Conservation (phyloP, 1,140 invertebrate species). For the Drosophila ironensis region DNA sequence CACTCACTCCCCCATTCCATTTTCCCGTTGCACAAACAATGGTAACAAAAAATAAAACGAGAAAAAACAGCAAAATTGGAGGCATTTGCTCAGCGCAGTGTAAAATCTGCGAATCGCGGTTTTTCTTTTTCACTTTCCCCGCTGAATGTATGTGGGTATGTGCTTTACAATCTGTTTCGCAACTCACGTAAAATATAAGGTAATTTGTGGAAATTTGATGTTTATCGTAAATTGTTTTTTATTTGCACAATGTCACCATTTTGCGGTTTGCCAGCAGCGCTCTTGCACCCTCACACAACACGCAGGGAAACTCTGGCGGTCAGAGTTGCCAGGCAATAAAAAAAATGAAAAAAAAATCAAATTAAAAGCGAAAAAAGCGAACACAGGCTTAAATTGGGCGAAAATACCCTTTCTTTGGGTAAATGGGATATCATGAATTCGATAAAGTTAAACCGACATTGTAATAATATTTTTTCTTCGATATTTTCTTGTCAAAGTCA, state of each 20-base stretch:
- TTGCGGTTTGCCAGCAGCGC: conserved; percentile 66
- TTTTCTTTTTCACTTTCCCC: conserved; percentile 51
- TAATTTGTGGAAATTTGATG: conserved; percentile 82
- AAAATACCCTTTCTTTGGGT: not conserved
- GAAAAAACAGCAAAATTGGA: too few species aligned
- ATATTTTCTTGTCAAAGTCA: too few species aligned
- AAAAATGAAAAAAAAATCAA: not conserved
- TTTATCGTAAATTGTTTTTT: conserved; percentile 82
- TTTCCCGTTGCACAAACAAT: conserved; percentile 71
- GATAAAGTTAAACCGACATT: too few species aligned
- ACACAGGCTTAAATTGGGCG: not conserved
- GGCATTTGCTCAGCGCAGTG: conserved; percentile 68
- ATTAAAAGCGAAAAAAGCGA: not conserved
- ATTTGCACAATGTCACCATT: conserved; percentile 80
- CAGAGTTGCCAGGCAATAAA: conserved; percentile 35
- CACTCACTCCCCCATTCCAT: not conserved
- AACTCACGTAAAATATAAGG: conserved; percentile 82
- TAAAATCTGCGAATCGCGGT: conserved; percentile 70
- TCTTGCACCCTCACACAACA: conserved; percentile 13
- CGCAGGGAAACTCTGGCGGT: not conserved
- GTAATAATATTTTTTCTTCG: too few species aligned
- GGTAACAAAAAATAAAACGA: conserved; percentile 37
- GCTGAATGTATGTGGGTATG: conserved; percentile 36
- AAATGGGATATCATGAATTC: too few species aligned
- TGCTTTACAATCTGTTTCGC: conserved; percentile 81